A percentile compares a stretch with the other conserved stretches of the same genome.
phyloP scores from a whole-genome alignment of 1,140 invertebrate species.

The Drosophila parabipectinata region DNA sequence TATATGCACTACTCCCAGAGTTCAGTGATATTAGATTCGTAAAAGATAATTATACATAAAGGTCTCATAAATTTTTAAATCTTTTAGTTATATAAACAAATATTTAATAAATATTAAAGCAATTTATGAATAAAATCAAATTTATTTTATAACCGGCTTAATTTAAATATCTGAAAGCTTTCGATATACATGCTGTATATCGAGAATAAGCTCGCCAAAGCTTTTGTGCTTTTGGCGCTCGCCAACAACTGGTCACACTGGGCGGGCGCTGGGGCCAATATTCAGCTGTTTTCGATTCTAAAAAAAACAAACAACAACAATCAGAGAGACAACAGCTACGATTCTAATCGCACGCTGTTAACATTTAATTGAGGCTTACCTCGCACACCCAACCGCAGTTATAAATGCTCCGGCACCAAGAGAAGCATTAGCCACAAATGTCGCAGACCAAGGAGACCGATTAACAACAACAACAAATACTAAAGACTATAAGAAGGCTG shows the following conservation, averaged over 20 bases:
- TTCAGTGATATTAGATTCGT: neutral
- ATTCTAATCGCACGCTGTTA: conserved; percentile 18
- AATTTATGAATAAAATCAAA: too few relatives aligned
- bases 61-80: too few relatives aligned
- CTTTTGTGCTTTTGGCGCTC: neutral
- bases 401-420: conserved; percentile 23
- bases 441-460: conserved; percentile 4
- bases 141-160: too few relatives aligned
- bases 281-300: conserved; percentile 35
- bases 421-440: conserved; percentile 16
- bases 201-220: conserved; percentile 2
- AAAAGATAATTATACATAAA: conserved; percentile 9
- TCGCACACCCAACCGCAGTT: conserved; percentile 17
- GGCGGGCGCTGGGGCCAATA: neutral
- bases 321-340: neutral
- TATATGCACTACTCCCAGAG: neutral
- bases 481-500: conserved; percentile 16
- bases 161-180: too few relatives aligned
- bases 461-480: conserved; percentile 12
- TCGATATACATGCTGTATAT: neutral
- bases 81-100: neutral
- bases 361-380: conserved; percentile 25
- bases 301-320: conserved; percentile 19
- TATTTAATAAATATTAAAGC: neutral
- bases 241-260: conserved; percentile 6